phyloP scores from a whole-genome alignment of 2,888 invertebrate genomes.

The Hoplodrina ambigua region DNA sequence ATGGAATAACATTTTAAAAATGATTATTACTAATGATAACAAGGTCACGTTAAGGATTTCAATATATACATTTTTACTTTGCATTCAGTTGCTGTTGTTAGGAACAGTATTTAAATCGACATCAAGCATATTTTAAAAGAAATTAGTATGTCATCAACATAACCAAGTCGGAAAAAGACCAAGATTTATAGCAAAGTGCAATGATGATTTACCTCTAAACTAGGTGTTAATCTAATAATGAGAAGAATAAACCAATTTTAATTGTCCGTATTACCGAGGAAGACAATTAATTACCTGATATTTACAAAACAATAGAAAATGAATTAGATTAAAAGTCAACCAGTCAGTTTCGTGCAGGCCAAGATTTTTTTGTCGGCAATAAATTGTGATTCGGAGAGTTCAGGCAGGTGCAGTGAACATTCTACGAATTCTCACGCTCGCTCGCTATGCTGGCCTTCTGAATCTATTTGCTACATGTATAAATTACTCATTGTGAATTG shows the following conservation, averaged over 20 bases:
- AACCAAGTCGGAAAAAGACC: not conserved
- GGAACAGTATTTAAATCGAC: not conserved
- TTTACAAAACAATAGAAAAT: conserved; percentile 26
- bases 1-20: conserved; percentile 1
- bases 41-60: not conserved
- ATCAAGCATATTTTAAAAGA: conserved; percentile 2
- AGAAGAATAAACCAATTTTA: not conserved
- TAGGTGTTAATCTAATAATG: not conserved
- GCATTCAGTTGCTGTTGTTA: not conserved
- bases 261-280: not conserved
- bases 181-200: not conserved
- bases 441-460: conserved; percentile 76
- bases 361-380: conserved; percentile 47
- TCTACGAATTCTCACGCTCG: conserved; percentile 76
- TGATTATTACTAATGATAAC: conserved; percentile 7
- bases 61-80: not conserved
- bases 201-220: not conserved
- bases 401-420: conserved; percentile 70
- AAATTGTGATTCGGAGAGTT: conserved; percentile 60
- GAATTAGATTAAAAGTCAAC: conserved; percentile 16
- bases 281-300: conserved; percentile 5
- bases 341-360: conserved; percentile 27
- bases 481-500: conserved; percentile 80
- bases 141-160: not conserved
- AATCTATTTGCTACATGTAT: conserved; percentile 73